Evolutionary conservation across 2,888 invertebrate genomes (phyloP), one percentile per base, ranked within the genome.

Genomic region (Scaptomyza polygonia): DNA sequence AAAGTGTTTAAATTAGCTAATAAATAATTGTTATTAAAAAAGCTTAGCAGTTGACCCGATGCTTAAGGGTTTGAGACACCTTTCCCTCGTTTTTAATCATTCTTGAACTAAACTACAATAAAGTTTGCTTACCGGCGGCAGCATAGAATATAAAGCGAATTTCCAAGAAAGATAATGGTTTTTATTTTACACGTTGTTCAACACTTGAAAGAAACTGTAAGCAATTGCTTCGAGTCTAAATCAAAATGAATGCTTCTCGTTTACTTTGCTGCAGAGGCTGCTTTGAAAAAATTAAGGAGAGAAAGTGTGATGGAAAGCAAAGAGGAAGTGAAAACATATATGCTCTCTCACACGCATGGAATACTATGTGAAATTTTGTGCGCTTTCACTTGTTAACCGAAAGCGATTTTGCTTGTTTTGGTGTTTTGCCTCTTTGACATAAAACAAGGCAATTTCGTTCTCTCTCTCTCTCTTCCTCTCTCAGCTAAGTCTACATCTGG

Each of bases 401-500:
- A 79, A 85, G 78, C 83, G 76, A 83, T 83, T 86, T 81, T 61
- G 48, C 48, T 76, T 63, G 48, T 40, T 57, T 48, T 34, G 39
- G 4, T 49, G 12, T n/a, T 21, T 42, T 49, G 44, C 56, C 44
- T 18, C 36, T 39, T 32, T 36, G 47, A 44, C 47, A 63, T 54
- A 56, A 67, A 72, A 74, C 72, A 75, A 77, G 83, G 80, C 83
- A 79, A 81, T 83, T 83, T 80, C 61, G 66, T 67, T 75, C 44
- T 27, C 30, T 12, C 9, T n/a, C n/a, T n/a, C n/a, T n/a, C n/a
- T n/a, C n/a, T n/a, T n/a, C n/a, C n/a, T 75, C 44, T 27, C 30
- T 12, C 9, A 12, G 0, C 6, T 9, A 29, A n/a, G 6, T 34
- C 6, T 3, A 14, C 3, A 8, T 30, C 7, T 36, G 32, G 57